A percentile compares a stretch with the other conserved stretches of the same genome.
Conservation (phyloP, 1,140 invertebrate genomes). For the Orchesella cincta region DNA sequence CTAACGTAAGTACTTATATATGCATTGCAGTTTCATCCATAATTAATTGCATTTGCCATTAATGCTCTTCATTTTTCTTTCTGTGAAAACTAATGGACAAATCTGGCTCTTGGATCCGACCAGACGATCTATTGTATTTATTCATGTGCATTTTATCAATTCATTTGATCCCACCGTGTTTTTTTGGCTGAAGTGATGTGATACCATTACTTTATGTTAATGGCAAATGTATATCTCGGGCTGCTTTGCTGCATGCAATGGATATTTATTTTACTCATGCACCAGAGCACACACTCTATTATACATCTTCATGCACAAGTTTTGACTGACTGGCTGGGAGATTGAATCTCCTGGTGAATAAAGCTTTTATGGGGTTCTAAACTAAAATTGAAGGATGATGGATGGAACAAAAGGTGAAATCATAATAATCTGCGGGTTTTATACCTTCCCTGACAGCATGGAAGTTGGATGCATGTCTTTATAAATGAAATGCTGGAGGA, state of each 20-base stretch:
- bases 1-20: too few relatives aligned
- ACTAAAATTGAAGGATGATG: background rate
- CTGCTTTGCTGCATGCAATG: background rate
- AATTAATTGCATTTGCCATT: slow-evolving; percentile 14
- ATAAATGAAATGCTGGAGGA: background rate
- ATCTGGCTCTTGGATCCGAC: too few relatives aligned
- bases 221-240: background rate
- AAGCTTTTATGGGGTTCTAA: background rate
- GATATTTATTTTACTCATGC: background rate
- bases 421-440: slow-evolving; percentile 20
- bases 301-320: background rate
- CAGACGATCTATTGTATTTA: background rate
- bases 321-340: background rate
- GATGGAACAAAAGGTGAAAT: slow-evolving; percentile 12
- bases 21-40: background rate
- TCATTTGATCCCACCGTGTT: background rate
- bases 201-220: slow-evolving; percentile 10
- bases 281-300: too few relatives aligned
- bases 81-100: background rate
- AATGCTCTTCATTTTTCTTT: background rate
- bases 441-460: background rate
- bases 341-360: background rate
- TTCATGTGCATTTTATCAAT: background rate
- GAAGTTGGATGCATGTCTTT: background rate
- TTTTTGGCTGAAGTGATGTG: background rate